phyloP scores from a whole-genome alignment of 2,113 vertebrate genomes.

The Gnathonemus longibarbis region DNA sequence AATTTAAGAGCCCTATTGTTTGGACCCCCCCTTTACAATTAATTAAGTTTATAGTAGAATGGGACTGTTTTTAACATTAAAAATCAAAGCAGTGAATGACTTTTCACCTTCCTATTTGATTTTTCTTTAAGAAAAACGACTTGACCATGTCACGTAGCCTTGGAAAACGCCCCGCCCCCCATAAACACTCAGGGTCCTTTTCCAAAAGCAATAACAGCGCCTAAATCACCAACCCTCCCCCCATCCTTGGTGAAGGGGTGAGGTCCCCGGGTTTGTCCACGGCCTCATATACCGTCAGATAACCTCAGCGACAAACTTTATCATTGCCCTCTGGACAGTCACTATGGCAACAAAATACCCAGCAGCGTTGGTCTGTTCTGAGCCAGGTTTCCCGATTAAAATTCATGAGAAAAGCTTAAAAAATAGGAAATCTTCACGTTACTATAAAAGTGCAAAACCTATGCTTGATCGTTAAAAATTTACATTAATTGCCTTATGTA shows the following conservation, averaged over 20 bases:
- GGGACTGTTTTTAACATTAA: background rate
- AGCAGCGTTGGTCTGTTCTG: background rate
- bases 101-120: background rate
- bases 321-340: background rate
- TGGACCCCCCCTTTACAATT: slow-evolving; percentile 5
- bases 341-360: background rate
- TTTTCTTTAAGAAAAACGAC: slow-evolving; percentile 7
- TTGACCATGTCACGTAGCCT: background rate
- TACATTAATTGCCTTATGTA: background rate
- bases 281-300: background rate
- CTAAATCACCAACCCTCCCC: background rate
- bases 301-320: background rate
- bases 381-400: background rate
- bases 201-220: background rate
- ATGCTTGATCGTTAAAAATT: background rate
- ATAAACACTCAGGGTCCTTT: background rate
- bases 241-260: background rate
- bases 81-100: background rate
- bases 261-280: background rate
- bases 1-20: slow-evolving; percentile 7
- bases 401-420: background rate
- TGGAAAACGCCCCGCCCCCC: background rate
- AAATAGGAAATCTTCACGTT: background rate
- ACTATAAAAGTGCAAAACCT: background rate
- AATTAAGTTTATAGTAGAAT: background rate